Conservation (phyloP, 2,797 vertebrate species). For the Myotis findleyi region DNA sequence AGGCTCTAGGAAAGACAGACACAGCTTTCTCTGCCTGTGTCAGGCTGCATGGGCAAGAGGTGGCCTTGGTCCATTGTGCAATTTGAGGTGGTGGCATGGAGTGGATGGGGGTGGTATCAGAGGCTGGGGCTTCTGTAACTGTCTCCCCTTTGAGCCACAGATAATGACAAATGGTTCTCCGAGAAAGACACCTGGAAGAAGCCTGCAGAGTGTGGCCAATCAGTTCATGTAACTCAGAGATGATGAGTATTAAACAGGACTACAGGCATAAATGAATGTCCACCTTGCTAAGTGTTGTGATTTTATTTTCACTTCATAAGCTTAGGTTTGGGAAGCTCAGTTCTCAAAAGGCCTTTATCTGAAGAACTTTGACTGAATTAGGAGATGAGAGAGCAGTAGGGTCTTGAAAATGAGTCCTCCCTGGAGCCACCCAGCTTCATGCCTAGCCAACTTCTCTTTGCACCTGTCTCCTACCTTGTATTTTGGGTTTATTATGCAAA, state of each 20-base stretch:
- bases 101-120: not conserved
- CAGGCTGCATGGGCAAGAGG: not conserved
- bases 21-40: not conserved
- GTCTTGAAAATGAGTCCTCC: fast-evolving
- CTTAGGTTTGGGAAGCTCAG: not conserved
- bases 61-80: fast-evolving
- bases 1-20: constrained; percentile 2
- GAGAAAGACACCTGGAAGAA: fast-evolving
- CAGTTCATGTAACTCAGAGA: fast-evolving
- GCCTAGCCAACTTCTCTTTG: not conserved
- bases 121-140: not conserved
- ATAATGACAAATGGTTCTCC: fast-evolving
- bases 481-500: not conserved
- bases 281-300: fast-evolving
- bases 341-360: not conserved
- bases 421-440: not conserved
- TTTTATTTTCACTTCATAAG: no score
- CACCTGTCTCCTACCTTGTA: fast-evolving
- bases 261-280: fast-evolving
- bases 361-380: not conserved
- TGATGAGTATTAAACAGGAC: fast-evolving
- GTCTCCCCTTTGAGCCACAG: not conserved
- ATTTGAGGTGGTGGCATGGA: no score
- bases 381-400: not conserved
- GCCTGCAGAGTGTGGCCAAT: no score